Base-by-base conservation (phyloP, 2,888 invertebrate genomes). In the Ophioninae sp. region DNA sequence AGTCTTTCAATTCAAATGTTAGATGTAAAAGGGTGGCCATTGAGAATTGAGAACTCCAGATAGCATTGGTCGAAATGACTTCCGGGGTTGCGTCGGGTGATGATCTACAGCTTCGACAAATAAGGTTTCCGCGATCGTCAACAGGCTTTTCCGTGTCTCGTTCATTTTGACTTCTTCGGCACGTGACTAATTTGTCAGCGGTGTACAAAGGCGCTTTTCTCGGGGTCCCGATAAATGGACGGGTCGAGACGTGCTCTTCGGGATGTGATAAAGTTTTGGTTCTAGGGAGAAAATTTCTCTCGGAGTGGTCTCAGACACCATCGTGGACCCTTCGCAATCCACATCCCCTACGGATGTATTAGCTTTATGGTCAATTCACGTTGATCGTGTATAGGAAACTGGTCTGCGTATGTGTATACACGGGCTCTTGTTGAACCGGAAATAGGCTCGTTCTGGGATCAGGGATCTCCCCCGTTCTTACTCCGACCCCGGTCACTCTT, bases 121-220 rank as follows among this genome's bases (percentile, higher is more conserved):
- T 59, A 8, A 41, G 41, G 59, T 50, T 37, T 70, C 37, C 62
- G 23, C 50, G 61, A 73, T 68, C 62, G 39, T 10, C 61, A 23
- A 30, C 50, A 75, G 23, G 39, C 7, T 44, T 30, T 75, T 64
- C 74, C 61, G 75, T 39, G n/a, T 69, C 64, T 67, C 20, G 44
- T 50, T 23, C 59, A 65, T 70, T 37, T 17, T 41, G 64, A 41
- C 75, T 39, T 65, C 76, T 74, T 20, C 68, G 85, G 86, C 91
- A 91, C 91, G 91, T 89, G 91, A 87, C 90, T 90, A 90, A 91
- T 91, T 91, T 91, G 91, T 91, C 90, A 88, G 88, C 82, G 81
- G 80, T 79, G 86, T 50, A 50, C 86, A 78, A 70, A 61, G 39
- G 21, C 37, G 56, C 23, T n/a, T 64, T 61, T 81, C 57, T 62